Evolutionary conservation across 2,888 invertebrate genomes (phyloP), one percentile per base, ranked within the genome.

Genomic region (Lypha dubia): DNA sequence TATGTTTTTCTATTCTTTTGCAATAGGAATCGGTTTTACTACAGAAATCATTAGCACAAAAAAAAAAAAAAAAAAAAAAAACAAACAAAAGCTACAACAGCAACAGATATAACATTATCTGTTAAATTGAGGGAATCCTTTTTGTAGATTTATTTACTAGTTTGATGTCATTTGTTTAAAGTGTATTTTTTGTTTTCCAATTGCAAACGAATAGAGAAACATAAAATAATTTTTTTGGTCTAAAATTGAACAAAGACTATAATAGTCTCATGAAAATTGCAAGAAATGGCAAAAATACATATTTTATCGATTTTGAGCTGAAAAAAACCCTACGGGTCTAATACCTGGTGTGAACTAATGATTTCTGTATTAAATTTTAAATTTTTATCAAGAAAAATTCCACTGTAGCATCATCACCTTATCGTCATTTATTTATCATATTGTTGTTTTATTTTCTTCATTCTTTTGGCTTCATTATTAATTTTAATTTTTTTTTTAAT

Each of bases 401-500:
- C 35, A 63, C 68, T 53, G 22, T 49, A 74, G 60, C 65, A 73
- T 76, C 38, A 75, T 75, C 56, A 68, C 70, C 70, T 32, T 79
- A 58, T 58, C 67, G 58, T 51, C 71, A 56, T 79, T 73, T 62
- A 79, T 79, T 79, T 79, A 73, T 79, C 68, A 63, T 73, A 60
- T 51, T 35, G n/a, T 22, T 73, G 6, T 76, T 75, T 32, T 56
- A 13, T 74, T 74, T 80, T 74, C 75, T 74, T n/a, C n/a, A n/a
- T 68, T 76, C 56, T 63, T 76, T 82, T 82, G 70, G 70, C 70
- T 81, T 79, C 67, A 77, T 80, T 75, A 63, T 84, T 82, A 70
- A n/a, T n/a, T n/a, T 79, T 79, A 63, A 56, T 79, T 85, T 76
- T 67, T 38, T 90, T 84, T 90, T 90, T 90, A 90, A 89, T 89